These are phyloP conservation scores for Gobio occitaniae DNA, from an alignment of 2,797 vertebrate genomes.

Conservation along the genomic window DNA sequence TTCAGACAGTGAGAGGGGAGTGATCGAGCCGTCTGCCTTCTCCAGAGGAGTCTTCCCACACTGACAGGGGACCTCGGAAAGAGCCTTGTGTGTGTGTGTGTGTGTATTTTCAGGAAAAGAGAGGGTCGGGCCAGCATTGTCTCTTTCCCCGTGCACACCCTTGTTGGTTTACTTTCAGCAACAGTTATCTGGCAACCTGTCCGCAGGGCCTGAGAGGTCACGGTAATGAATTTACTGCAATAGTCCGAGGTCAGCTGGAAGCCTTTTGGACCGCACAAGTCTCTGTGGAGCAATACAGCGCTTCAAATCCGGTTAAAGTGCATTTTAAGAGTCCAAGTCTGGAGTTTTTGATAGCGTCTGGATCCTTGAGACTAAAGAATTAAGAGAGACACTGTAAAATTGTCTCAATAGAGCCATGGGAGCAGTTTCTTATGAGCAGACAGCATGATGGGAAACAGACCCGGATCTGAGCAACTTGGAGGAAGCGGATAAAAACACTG, in stretches of 20 bases:
- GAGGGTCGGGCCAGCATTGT: conserved; percentile 49
- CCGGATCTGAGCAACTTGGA: neutral
- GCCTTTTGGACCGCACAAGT: neutral
- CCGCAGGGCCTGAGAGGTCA: conserved; percentile 21
- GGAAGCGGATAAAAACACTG: neutral
- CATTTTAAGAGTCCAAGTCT: conserved; percentile 32
- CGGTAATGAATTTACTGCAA: conserved; percentile 1
- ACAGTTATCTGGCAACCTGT: conserved; percentile 46
- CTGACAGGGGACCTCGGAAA: conserved; percentile 9
- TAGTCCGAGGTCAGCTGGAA: conserved; percentile 17
- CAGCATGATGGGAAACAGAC: conserved; percentile 39
- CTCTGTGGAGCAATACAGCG: neutral
- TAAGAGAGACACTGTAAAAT: conserved; percentile 13
- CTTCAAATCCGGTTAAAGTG: conserved; percentile 7
- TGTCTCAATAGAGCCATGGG: conserved; percentile 28
- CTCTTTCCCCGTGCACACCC: conserved; percentile 24
- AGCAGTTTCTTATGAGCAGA: conserved; percentile 15
- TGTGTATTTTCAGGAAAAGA: conserved; percentile 41
- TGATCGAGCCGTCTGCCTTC: conserved; percentile 8
- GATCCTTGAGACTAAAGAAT: conserved; percentile 31
- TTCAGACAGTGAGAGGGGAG: conserved; percentile 33
- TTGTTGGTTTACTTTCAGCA: conserved; percentile 53
- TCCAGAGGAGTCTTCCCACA: conserved; percentile 51
- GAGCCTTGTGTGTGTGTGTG: conserved; percentile 11
- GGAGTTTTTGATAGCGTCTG: conserved; percentile 10